These are phyloP conservation scores for Podabrus alpinus DNA, from an alignment of 2,888 invertebrate species.

Conservation along the genomic window DNA sequence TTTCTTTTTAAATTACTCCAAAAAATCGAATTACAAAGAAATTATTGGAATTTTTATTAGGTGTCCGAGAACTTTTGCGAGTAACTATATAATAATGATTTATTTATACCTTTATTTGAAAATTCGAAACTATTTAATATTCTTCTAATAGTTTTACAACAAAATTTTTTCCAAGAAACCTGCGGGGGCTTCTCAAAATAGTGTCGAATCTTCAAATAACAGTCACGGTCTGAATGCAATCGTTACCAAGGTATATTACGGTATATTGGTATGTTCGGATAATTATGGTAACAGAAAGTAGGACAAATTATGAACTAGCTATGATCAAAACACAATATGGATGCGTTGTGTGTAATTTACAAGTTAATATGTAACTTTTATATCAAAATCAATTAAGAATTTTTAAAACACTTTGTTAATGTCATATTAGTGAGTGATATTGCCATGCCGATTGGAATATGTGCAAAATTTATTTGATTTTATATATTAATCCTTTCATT, in stretches of 20 bases:
- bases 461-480: conserved; percentile 9
- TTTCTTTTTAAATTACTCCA: too few species aligned
- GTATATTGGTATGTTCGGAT: neutral
- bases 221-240: too few species aligned
- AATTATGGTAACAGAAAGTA: conserved; percentile 4
- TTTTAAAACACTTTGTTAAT: neutral
- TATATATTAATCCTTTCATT: neutral
- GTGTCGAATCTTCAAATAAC: too few species aligned
- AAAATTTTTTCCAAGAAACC: too few species aligned
- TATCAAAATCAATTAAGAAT: conserved; percentile 4
- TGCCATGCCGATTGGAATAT: neutral
- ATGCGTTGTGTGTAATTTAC: conserved; percentile 21
- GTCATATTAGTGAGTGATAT: neutral
- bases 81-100: too few species aligned
- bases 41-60: too few species aligned
- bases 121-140: too few species aligned
- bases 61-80: too few species aligned
- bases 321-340: conserved; percentile 29
- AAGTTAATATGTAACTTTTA: conserved; percentile 9
- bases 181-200: too few species aligned
- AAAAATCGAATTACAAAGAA: too few species aligned
- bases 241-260: neutral
- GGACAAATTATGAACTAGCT: conserved; percentile 21
- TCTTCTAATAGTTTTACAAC: too few species aligned
- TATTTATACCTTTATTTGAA: too few species aligned